Conservation (phyloP, 2,113 vertebrate species). For the Acanthochromis polyacanthus region DNA sequence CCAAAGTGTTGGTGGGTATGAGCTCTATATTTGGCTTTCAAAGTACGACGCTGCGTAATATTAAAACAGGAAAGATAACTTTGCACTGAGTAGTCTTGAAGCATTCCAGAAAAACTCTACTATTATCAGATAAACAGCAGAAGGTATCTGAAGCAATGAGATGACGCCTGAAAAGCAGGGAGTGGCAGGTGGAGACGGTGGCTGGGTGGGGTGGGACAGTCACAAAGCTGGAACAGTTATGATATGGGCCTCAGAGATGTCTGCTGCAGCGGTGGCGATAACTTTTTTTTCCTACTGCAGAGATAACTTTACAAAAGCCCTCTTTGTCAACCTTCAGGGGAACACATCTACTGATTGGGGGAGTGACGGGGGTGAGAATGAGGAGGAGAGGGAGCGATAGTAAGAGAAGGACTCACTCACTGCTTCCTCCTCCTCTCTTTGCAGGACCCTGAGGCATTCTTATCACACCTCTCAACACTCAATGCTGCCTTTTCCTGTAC, state of each 20-base stretch:
- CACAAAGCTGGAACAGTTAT: neutral
- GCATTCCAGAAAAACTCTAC: neutral
- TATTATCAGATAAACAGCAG: slow-evolving; percentile 28
- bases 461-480: slow-evolving; percentile 36
- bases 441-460: slow-evolving; percentile 18
- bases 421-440: slow-evolving; percentile 23
- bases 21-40: too few relatives aligned
- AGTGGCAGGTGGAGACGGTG: neutral
- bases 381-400: slow-evolving; percentile 40
- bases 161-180: slow-evolving; percentile 13
- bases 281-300: slow-evolving; percentile 27
- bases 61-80: slow-evolving; percentile 1
- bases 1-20: too few relatives aligned
- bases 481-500: neutral
- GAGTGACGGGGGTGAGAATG: neutral
- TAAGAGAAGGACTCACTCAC: slow-evolving; percentile 14
- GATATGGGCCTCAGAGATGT: slow-evolving; percentile 41
- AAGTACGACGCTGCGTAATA: neutral
- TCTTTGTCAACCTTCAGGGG: slow-evolving; percentile 66
- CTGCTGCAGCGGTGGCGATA: slow-evolving; percentile 61
- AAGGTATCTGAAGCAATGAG: slow-evolving; percentile 17
- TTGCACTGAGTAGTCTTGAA: neutral
- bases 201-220: neutral
- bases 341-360: slow-evolving; percentile 13
- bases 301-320: slow-evolving; percentile 46